Evolutionary conservation across 2,888 invertebrate species (phyloP).

Genomic region (Xestia ashworthii): DNA sequence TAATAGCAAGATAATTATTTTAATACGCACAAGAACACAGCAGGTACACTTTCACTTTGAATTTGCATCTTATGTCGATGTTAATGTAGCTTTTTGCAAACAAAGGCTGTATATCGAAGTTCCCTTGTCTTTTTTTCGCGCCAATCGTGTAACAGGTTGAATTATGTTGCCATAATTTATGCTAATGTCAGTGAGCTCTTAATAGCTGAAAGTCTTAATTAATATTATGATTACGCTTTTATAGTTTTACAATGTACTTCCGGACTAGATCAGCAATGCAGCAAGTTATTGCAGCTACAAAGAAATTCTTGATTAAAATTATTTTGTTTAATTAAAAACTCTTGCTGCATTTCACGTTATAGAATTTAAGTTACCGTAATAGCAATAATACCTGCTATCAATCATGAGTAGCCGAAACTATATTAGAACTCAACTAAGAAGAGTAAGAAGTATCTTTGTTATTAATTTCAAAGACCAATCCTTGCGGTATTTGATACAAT

Average conservation of each 20-base stretch:
- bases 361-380: slow-evolving; percentile 32
- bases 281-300: slow-evolving; percentile 16
- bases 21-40: slow-evolving; percentile 75
- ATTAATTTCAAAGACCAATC: slow-evolving; percentile 30
- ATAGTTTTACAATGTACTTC: slow-evolving; percentile 31
- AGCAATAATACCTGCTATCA: slow-evolving; percentile 34
- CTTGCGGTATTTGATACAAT: slow-evolving; percentile 39
- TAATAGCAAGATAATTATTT: slow-evolving; percentile 79
- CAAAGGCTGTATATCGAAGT: slow-evolving; percentile 43
- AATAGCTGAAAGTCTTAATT: slow-evolving; percentile 21
- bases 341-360: slow-evolving; percentile 36
- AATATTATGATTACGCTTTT: slow-evolving; percentile 21
- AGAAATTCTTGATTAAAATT: neutral
- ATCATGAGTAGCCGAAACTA: slow-evolving; percentile 35
- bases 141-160: slow-evolving; percentile 41
- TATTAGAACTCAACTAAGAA: slow-evolving; percentile 11
- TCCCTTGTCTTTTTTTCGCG: slow-evolving; percentile 45
- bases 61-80: slow-evolving; percentile 75
- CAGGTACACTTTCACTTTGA: slow-evolving; percentile 82
- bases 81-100: slow-evolving; percentile 50
- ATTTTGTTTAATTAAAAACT: slow-evolving; percentile 44
- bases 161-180: slow-evolving; percentile 19
- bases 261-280: neutral
- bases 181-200: neutral
- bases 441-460: neutral